phyloP scores from a whole-genome alignment of 2,888 invertebrate genomes.

The Zele albiditarsus region DNA sequence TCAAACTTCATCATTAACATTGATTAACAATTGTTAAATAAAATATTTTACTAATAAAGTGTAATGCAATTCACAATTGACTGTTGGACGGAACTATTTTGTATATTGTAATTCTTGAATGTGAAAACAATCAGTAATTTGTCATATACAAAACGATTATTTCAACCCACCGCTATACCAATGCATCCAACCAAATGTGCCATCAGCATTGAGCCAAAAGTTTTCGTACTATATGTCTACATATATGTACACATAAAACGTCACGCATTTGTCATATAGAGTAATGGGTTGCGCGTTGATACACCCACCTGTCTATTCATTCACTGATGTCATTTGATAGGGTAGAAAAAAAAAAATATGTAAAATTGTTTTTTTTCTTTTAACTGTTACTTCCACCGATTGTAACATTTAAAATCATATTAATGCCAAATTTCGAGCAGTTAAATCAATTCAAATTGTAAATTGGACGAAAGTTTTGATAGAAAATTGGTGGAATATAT shows the following conservation, averaged over 20 bases:
- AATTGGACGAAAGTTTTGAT: background rate
- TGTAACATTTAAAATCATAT: background rate
- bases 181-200: background rate
- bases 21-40: background rate
- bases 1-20: conserved; percentile 48
- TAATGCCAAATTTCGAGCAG: background rate
- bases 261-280: conserved; percentile 27
- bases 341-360: background rate
- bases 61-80: background rate
- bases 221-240: background rate
- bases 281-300: background rate
- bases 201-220: conserved; percentile 14
- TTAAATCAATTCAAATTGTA: background rate
- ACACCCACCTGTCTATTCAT: background rate
- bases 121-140: conserved; percentile 26
- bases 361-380: background rate
- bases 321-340: background rate
- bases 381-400: background rate
- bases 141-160: conserved; percentile 17
- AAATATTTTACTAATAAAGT: background rate
- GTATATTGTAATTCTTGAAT: background rate
- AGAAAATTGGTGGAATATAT: background rate
- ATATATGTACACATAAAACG: background rate
- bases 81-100: background rate
- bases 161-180: background rate